Conservation (phyloP, 2,888 invertebrate genomes). For the Parasteatoda lunata region DNA sequence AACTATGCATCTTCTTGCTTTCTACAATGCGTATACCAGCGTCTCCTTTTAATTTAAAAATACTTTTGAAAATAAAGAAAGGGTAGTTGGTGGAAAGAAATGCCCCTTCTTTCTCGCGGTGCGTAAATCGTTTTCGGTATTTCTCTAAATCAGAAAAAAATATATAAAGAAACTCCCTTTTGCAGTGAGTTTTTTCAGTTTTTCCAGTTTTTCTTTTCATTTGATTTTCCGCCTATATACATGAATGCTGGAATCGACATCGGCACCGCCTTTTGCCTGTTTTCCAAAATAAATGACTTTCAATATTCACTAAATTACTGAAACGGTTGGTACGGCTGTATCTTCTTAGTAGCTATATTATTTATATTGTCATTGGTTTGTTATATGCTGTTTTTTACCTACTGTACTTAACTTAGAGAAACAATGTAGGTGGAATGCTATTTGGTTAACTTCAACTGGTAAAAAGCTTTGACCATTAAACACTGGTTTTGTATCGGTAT, state of each 20-base stretch:
- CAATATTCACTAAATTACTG: conserved; percentile 67
- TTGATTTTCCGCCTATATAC: conserved; percentile 34
- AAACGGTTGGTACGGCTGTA: conserved; percentile 54
- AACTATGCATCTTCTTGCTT: not conserved
- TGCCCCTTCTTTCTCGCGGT: conserved; percentile 6
- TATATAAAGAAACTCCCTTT: conserved; percentile 26
- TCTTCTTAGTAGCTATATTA: conserved; percentile 63
- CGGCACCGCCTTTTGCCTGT: conserved; percentile 65
- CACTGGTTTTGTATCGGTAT: not conserved
- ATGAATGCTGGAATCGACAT: conserved; percentile 63
- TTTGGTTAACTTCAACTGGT: conserved; percentile 23
- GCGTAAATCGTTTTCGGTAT: conserved; percentile 40
- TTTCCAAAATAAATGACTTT: conserved; percentile 68
- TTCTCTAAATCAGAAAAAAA: conserved; percentile 25
- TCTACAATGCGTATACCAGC: not conserved
- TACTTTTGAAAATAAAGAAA: not conserved
- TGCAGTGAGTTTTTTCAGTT: conserved; percentile 30
- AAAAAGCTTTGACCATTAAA: conserved; percentile 45
- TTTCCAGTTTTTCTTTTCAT: conserved; percentile 10
- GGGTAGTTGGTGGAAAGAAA: conserved; percentile 5
- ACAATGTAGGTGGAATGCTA: conserved; percentile 38
- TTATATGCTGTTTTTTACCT: conserved; percentile 21
- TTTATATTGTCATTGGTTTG: conserved; percentile 62
- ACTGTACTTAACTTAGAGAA: conserved; percentile 8
- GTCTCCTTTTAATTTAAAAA: not conserved